Conservation (phyloP, 2,797 vertebrate species). For the Tokudaia muenninki region DNA sequence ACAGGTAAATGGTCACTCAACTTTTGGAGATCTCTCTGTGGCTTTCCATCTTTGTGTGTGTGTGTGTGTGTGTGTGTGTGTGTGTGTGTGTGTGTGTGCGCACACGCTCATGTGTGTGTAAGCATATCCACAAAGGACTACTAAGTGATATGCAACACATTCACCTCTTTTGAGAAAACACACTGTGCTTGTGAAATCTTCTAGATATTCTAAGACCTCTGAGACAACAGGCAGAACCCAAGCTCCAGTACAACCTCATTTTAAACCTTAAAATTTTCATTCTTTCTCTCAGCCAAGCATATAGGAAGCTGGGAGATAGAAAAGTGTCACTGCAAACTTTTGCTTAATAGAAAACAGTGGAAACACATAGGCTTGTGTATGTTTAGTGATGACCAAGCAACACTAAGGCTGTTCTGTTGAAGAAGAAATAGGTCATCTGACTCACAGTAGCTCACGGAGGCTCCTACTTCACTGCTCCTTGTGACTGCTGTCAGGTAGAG, state of each 20-base stretch:
- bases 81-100: not conserved
- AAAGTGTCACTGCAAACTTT: not conserved
- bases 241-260: not conserved
- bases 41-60: not conserved
- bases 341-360: not conserved
- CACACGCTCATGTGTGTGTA: not conserved
- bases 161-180: constrained; percentile 11
- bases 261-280: not conserved
- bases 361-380: not conserved
- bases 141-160: not conserved
- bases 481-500: not conserved
- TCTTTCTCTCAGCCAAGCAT: not conserved
- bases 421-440: not conserved
- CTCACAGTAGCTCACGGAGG: not conserved
- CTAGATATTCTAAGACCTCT: not conserved
- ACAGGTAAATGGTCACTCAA: not conserved
- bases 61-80: not conserved
- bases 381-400: not conserved
- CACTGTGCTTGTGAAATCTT: not conserved
- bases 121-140: not conserved
- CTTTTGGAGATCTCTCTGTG: not conserved
- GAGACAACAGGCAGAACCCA: not conserved
- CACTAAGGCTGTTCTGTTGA: not conserved
- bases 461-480: not conserved
- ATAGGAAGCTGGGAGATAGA: not conserved